phyloP scores from a whole-genome alignment of 2,113 vertebrate genomes.

The Myotis brandtii region DNA sequence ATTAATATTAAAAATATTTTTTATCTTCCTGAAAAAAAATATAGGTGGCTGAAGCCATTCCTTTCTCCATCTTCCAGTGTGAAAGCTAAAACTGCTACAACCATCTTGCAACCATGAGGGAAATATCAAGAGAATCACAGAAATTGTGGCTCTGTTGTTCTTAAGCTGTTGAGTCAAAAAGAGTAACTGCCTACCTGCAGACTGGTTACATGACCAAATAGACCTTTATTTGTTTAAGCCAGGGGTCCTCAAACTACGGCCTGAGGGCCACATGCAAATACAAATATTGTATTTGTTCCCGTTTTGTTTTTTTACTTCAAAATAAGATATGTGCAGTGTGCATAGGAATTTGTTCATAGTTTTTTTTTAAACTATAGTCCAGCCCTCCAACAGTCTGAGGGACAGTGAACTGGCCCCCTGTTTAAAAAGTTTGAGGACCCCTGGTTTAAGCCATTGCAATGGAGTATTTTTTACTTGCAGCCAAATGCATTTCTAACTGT shows the following conservation, averaged over 20 bases:
- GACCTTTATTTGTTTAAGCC: neutral
- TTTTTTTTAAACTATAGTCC: no score
- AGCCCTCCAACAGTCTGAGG: no score
- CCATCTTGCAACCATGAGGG: neutral
- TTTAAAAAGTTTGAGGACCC: no score
- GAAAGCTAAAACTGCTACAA: neutral
- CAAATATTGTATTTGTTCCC: no score
- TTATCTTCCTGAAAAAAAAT: neutral
- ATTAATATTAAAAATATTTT: neutral
- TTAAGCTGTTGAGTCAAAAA: neutral
- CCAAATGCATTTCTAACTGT: constrained; percentile 17
- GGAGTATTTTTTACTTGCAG: neutral
- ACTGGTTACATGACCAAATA: neutral
- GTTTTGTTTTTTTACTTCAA: no score
- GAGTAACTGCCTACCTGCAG: neutral
- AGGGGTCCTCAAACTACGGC: no score
- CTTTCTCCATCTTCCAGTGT: neutral
- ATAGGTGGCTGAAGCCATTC: neutral
- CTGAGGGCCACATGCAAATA: no score
- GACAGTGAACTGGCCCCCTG: no score
- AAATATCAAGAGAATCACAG: neutral
- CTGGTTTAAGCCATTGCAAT: neutral
- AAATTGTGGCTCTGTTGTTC: neutral
- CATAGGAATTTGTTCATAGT: no score
- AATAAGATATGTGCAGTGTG: no score